Percentiles rank a stretch among this genome's conserved stretches.
Evolutionary conservation across 1,140 invertebrate species (phyloP).

Genomic region (Drosophila nikananu): DNA sequence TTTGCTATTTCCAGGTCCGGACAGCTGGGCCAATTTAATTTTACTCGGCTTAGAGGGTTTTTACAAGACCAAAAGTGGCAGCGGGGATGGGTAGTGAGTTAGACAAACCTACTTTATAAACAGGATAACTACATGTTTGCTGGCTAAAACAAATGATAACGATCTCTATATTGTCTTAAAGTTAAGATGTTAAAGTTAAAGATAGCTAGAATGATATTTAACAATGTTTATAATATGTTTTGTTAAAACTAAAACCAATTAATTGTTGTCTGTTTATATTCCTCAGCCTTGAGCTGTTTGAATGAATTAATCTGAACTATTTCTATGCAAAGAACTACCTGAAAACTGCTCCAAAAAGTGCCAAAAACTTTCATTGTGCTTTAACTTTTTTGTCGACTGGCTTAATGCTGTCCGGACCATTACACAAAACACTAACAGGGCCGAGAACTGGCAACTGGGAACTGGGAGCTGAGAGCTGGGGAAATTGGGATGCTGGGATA

Average conservation of each 20-base stretch:
- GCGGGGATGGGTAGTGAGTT: neutral
- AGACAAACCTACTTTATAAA: neutral
- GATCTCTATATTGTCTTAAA: no score
- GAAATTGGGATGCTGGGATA: neutral
- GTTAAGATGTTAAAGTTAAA: no score
- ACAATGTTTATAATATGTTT: no score
- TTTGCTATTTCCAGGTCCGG: slow-evolving; percentile 9
- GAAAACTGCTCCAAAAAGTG: slow-evolving; percentile 1
- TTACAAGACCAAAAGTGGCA: neutral
- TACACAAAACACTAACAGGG: slow-evolving; percentile 17
- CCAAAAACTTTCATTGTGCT: slow-evolving; percentile 3
- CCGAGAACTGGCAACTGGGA: no score
- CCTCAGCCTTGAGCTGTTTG: neutral
- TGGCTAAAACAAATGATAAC: neutral
- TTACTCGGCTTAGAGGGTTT: neutral
- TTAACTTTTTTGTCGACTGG: slow-evolving; percentile 22
- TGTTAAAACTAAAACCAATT: no score
- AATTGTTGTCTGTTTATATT: neutral
- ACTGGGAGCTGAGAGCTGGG: neutral
- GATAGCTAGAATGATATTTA: no score
- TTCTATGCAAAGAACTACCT: neutral
- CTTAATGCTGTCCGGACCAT: slow-evolving; percentile 27
- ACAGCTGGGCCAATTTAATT: neutral
- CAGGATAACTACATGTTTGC: neutral
- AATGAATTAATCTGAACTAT: neutral